A percentile compares a stretch with the other conserved stretches of the same genome.
phyloP scores from a whole-genome alignment of 2,113 vertebrate genomes.

The Hemichromis elongatus region DNA sequence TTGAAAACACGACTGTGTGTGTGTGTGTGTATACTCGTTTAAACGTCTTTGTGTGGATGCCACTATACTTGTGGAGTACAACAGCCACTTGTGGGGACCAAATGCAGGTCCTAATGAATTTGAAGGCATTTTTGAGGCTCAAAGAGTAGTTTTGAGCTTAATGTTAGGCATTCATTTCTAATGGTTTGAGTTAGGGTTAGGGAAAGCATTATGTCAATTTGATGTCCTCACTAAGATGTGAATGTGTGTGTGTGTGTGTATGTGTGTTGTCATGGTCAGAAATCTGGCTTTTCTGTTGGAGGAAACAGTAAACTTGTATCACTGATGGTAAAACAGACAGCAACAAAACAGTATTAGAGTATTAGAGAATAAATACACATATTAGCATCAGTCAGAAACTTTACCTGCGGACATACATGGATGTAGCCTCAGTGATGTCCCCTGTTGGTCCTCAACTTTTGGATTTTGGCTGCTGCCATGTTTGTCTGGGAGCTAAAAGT shows the following conservation, averaged over 20 bases:
- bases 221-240: neutral
- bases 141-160: neutral
- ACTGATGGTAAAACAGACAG: neutral
- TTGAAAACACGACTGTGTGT: rapidly evolving
- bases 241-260: neutral
- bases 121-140: neutral
- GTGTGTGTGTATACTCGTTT: neutral
- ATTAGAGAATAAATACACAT: neutral
- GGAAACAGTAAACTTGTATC: neutral
- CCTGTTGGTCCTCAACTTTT: neutral
- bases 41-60: neutral
- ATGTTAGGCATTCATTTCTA: rapidly evolving
- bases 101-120: neutral
- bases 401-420: rapidly evolving
- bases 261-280: neutral
- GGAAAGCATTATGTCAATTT: rapidly evolving
- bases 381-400: neutral
- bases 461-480: neutral
- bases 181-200: rapidly evolving
- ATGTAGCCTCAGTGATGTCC: neutral
- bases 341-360: neutral
- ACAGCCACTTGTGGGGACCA: neutral
- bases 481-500: neutral
- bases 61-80: neutral
- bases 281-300: neutral